Evolutionary conservation across 2,888 invertebrate species (phyloP).

Genomic region (Eupelmus urozonus): DNA sequence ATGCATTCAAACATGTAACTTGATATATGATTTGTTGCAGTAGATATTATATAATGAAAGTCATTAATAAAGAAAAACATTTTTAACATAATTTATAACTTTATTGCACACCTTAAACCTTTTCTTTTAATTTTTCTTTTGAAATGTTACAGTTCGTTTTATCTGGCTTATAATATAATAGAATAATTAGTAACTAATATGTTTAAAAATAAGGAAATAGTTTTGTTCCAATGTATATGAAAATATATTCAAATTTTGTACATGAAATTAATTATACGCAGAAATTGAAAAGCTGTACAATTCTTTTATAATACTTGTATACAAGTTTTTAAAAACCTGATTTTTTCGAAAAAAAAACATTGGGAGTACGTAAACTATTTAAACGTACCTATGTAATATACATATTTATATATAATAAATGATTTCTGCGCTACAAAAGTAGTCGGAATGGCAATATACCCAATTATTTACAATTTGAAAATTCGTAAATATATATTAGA

Average conservation of each 20-base stretch:
- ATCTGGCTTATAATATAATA: neutral
- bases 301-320: too few relatives aligned
- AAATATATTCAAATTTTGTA: neutral
- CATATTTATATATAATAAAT: too few relatives aligned
- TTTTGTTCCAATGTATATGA: neutral
- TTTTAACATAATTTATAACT: slow-evolving; percentile 43
- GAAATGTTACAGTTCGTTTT: neutral
- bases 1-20: slow-evolving; percentile 50
- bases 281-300: too few relatives aligned
- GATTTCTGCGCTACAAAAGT: too few relatives aligned
- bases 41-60: slow-evolving; percentile 48
- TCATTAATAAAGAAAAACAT: slow-evolving; percentile 56
- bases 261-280: neutral
- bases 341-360: too few relatives aligned
- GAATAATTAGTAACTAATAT: neutral
- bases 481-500: too few relatives aligned
- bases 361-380: too few relatives aligned
- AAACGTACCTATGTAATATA: too few relatives aligned
- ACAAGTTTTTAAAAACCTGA: too few relatives aligned
- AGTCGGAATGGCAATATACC: too few relatives aligned
- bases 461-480: too few relatives aligned
- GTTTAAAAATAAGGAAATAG: neutral
- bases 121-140: slow-evolving; percentile 10
- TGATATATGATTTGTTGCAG: slow-evolving; percentile 53
- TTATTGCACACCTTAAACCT: slow-evolving; percentile 47